Conservation (phyloP, 1,140 invertebrate species). For the Scaptomyza montana region DNA sequence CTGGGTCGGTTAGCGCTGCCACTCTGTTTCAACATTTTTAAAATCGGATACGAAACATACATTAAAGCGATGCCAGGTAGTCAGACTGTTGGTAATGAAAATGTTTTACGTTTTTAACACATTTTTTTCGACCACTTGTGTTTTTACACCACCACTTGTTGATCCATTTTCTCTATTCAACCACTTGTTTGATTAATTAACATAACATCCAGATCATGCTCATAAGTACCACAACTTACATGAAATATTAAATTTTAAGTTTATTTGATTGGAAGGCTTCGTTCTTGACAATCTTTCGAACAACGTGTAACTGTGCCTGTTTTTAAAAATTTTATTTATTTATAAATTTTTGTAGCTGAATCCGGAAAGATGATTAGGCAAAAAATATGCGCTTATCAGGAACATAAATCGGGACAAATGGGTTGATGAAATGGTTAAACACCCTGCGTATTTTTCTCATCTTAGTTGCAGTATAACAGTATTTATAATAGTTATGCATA, state of each 20-base stretch:
- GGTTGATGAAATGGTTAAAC: constrained; percentile 10
- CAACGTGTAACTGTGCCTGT: constrained; percentile 33
- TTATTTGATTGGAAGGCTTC: constrained; percentile 4
- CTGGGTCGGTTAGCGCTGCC: constrained; percentile 42
- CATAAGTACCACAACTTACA: constrained; percentile 5
- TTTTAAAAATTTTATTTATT: constrained; percentile 34
- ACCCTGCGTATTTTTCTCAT: not conserved
- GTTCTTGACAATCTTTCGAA: constrained; percentile 36
- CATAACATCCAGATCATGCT: not conserved
- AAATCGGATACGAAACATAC: constrained; percentile 7
- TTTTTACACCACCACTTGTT: no score
- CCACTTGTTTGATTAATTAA: not conserved
- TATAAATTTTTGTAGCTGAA: constrained; percentile 46
- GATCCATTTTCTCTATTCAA: not conserved
- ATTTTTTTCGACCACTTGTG: no score
- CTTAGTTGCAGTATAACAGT: no score
- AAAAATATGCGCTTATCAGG: constrained; percentile 49
- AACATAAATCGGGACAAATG: not conserved
- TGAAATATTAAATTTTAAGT: not conserved
- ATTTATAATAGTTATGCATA: no score
- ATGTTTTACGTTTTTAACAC: no score
- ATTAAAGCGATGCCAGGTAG: no score
- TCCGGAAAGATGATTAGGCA: constrained; percentile 54
- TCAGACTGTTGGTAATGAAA: no score
- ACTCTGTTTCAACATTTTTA: constrained; percentile 7